phyloP scores from a whole-genome alignment of 2,888 invertebrate species.

The Athalia circularis region DNA sequence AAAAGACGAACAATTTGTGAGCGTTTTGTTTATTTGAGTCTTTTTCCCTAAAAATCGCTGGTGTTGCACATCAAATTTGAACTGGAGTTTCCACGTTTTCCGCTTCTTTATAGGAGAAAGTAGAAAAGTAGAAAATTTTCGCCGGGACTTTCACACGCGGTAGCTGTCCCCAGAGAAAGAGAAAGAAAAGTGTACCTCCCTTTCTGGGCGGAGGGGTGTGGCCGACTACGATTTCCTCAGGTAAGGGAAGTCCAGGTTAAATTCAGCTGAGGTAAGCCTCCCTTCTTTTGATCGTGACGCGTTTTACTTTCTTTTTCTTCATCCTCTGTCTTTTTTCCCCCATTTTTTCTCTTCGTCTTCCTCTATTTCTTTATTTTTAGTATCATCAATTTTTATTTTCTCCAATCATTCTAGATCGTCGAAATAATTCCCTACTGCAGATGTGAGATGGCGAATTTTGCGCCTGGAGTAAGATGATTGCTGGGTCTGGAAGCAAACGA shows the following conservation, averaged over 20 bases:
- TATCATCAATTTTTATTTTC: neutral
- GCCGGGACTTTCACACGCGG: conserved; percentile 36
- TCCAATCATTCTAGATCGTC: no score
- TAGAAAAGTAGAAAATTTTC: conserved; percentile 6
- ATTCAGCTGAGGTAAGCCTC: neutral
- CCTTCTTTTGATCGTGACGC: conserved; percentile 42
- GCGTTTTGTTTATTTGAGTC: no score
- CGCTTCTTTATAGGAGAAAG: no score
- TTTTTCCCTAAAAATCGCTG: no score
- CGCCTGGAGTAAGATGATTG: conserved; percentile 12
- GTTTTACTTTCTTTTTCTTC: neutral
- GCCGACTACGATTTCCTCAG: conserved; percentile 28
- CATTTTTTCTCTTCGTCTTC: neutral
- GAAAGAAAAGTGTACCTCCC: neutral
- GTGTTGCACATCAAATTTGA: no score
- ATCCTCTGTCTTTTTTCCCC: neutral
- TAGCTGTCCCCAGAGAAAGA: neutral
- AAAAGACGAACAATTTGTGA: no score
- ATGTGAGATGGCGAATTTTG: conserved; percentile 29
- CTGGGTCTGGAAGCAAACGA: conserved; percentile 30
- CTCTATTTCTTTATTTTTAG: neutral
- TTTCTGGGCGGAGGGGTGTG: conserved; percentile 14
- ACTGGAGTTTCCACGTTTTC: no score
- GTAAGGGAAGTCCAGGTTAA: neutral
- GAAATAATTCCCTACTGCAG: neutral